Percentiles rank a stretch among this genome's conserved stretches.
These are phyloP conservation scores for Danaus melanippus DNA, from an alignment of 1,140 invertebrate genomes.

Conservation along the genomic window DNA sequence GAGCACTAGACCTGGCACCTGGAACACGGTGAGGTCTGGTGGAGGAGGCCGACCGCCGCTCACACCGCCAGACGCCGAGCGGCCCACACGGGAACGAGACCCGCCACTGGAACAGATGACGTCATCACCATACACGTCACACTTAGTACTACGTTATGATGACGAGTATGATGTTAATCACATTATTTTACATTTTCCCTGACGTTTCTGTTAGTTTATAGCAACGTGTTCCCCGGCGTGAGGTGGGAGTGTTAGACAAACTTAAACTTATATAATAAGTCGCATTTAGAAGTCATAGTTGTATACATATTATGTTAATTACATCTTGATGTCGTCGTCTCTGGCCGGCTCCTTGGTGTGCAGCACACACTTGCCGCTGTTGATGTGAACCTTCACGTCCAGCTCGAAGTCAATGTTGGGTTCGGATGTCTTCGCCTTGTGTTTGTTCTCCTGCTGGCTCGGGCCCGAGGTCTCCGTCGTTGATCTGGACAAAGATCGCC, in stretches of 20 bases:
- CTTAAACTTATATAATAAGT: no score
- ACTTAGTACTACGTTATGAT: no score
- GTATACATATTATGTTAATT: conserved; percentile 18
- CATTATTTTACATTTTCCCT: no score
- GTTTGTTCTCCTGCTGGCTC: conserved; percentile 52
- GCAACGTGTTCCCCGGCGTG: no score
- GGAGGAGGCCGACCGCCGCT: conserved; percentile 68
- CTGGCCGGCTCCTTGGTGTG: conserved; percentile 89
- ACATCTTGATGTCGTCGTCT: conserved; percentile 76
- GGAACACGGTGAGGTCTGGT: conserved; percentile 91
- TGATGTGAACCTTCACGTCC: conserved; percentile 96
- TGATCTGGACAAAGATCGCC: conserved; percentile 12
- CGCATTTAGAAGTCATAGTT: no score
- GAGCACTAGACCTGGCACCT: conserved; percentile 94
- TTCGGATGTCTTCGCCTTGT: conserved; percentile 80
- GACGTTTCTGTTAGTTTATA: no score
- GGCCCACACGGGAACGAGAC: conserved; percentile 44
- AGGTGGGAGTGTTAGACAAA: no score
- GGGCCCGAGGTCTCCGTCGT: conserved; percentile 38
- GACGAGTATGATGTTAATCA: background rate
- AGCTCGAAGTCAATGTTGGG: conserved; percentile 97
- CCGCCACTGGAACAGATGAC: conserved; percentile 21
- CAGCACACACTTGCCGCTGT: conserved; percentile 96
- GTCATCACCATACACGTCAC: no score
- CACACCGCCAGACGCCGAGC: conserved; percentile 61